These are phyloP conservation scores for Bicyclus anynana DNA, from an alignment of 1,140 invertebrate species.

Conservation along the genomic window DNA sequence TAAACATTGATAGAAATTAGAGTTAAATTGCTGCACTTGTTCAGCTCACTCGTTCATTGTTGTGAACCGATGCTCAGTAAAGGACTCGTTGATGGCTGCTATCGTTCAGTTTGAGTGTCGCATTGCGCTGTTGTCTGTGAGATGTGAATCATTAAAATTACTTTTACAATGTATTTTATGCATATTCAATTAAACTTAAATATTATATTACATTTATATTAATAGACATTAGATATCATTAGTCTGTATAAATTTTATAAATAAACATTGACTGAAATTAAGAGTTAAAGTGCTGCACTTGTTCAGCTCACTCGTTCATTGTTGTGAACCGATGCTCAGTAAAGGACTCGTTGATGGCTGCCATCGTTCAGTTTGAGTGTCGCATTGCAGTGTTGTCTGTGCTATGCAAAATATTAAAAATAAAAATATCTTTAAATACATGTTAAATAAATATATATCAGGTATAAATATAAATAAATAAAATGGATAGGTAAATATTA, in stretches of 20 bases:
- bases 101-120: slow-evolving; percentile 11
- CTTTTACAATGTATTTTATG: no score
- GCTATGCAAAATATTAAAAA: slow-evolving; percentile 1
- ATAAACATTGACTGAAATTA: no score
- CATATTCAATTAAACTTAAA: no score
- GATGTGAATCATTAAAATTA: neutral
- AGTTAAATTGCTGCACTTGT: neutral
- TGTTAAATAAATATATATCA: no score
- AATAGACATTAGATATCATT: no score
- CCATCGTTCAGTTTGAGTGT: slow-evolving; percentile 12
- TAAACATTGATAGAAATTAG: no score
- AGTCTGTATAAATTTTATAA: no score
- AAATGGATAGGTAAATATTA: no score
- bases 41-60: neutral
- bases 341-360: slow-evolving; percentile 17
- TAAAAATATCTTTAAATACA: no score
- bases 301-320: neutral
- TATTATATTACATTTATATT: no score
- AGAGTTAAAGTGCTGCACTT: neutral
- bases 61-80: slow-evolving; percentile 16
- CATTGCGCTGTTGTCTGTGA: slow-evolving; percentile 14
- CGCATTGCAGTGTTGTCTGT: slow-evolving; percentile 14
- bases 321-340: slow-evolving; percentile 14
- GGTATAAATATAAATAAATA: no score
- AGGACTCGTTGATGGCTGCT: slow-evolving; percentile 14